Conservation (phyloP, 2,888 invertebrate genomes). For the Drosophila prolongata region DNA sequence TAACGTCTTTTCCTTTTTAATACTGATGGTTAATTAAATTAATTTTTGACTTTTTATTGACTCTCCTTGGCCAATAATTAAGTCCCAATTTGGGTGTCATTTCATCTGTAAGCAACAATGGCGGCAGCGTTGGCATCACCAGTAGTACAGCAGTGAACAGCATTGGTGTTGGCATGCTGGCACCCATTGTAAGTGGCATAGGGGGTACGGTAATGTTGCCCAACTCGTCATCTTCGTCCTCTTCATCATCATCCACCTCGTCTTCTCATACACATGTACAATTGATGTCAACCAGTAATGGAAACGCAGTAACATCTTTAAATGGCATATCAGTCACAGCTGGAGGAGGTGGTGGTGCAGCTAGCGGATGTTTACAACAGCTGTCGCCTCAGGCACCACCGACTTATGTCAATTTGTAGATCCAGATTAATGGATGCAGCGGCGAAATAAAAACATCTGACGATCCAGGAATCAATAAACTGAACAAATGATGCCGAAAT, state of each 20-base stretch:
- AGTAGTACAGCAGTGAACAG: constrained; percentile 55
- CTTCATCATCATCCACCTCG: constrained; percentile 82
- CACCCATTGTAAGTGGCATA: constrained; percentile 82
- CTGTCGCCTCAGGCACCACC: constrained; percentile 93
- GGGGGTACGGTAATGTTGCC: constrained; percentile 82
- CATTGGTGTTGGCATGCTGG: constrained; percentile 72
- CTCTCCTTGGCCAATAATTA: constrained; percentile 26
- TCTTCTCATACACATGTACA: constrained; percentile 81
- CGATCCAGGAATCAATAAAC: constrained; percentile 26
- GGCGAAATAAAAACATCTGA: constrained; percentile 10
- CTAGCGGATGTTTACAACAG: constrained; percentile 89
- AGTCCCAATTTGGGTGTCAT: constrained; percentile 72
- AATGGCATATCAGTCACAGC: constrained; percentile 45
- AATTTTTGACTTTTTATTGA: constrained; percentile 44
- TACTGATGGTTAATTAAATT: constrained; percentile 43
- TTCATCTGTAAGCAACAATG: constrained; percentile 55
- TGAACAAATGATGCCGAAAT: constrained; percentile 6
- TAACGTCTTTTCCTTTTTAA: constrained; percentile 43
- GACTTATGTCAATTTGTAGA: constrained; percentile 94
- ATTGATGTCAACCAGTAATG: constrained; percentile 65
- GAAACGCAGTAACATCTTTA: constrained; percentile 52
- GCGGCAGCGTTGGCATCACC: constrained; percentile 46
- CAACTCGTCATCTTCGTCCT: constrained; percentile 82
- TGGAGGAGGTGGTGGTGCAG: constrained; percentile 78
- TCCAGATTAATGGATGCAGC: constrained; percentile 8